Conservation (phyloP, 2,113 vertebrate genomes). For the Cariama cristata region DNA sequence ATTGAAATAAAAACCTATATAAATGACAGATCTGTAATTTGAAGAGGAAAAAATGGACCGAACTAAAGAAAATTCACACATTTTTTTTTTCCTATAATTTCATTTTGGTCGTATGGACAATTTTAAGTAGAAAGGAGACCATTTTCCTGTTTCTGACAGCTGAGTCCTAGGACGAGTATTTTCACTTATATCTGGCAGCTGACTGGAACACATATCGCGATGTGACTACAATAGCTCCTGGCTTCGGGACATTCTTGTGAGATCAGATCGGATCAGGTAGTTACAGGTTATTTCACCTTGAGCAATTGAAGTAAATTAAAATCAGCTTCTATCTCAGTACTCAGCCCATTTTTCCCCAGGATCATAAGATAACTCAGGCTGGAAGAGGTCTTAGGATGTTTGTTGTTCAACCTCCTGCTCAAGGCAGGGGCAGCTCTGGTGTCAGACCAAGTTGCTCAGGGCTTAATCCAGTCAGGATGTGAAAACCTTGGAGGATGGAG, state of each 20-base stretch:
- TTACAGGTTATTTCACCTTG: neutral
- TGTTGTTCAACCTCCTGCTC: neutral
- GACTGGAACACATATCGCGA: neutral
- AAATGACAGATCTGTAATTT: conserved; percentile 41
- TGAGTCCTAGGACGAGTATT: neutral
- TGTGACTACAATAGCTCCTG: neutral
- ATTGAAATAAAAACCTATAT: conserved; percentile 65
- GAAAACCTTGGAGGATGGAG: neutral
- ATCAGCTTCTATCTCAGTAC: neutral
- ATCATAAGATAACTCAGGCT: neutral
- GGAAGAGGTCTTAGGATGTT: neutral
- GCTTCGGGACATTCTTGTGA: neutral
- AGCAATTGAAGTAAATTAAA: neutral
- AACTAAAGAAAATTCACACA: neutral
- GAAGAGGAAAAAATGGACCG: neutral
- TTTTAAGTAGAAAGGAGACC: neutral
- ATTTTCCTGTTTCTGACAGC: neutral
- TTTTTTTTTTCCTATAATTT: neutral
- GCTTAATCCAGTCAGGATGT: neutral
- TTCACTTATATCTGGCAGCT: neutral
- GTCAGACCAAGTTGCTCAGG: neutral
- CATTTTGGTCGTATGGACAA: neutral
- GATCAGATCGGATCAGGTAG: neutral
- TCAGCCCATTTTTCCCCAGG: neutral
- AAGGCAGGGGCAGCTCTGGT: neutral